Conservation (phyloP, 2,113 vertebrate genomes). For the Aplodontia rufa region DNA sequence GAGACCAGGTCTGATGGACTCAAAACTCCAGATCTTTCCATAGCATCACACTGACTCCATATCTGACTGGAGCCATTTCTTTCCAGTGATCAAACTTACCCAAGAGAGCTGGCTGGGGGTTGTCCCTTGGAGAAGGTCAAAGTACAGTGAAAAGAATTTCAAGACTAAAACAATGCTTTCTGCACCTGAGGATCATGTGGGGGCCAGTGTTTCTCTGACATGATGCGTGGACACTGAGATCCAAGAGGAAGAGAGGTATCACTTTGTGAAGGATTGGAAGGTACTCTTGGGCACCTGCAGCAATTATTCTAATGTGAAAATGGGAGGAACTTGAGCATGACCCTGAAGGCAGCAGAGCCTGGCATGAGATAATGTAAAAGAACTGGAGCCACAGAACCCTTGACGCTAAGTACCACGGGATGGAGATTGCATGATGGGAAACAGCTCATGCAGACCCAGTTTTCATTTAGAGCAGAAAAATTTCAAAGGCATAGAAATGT, state of each 20-base stretch:
- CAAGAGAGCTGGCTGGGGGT: background rate
- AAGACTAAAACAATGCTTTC: background rate
- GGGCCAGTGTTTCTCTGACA: background rate
- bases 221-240: background rate
- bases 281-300: no score
- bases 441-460: background rate
- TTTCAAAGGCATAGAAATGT: background rate
- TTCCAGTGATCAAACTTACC: background rate
- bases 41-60: background rate
- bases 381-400: background rate
- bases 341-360: no score
- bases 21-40: background rate
- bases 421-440: background rate
- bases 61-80: background rate
- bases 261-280: background rate
- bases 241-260: background rate
- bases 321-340: background rate
- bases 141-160: background rate
- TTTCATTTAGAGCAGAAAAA: slow-evolving; percentile 6
- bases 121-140: background rate
- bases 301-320: background rate
- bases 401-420: background rate
- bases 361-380: background rate
- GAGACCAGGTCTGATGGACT: background rate
- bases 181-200: background rate